phyloP scores from a whole-genome alignment of 2,888 invertebrate species.

The Carcina quercana region DNA sequence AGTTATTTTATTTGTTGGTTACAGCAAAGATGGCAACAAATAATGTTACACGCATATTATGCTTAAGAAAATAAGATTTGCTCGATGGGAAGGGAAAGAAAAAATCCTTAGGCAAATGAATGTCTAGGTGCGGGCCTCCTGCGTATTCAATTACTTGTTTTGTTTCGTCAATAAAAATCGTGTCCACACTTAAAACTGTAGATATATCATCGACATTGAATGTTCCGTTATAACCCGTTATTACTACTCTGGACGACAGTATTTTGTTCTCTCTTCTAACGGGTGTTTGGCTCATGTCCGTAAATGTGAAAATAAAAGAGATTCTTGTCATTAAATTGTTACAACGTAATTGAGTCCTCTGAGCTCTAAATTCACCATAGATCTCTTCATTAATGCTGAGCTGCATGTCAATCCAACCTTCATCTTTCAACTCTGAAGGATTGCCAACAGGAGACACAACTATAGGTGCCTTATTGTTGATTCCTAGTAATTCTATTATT shows the following conservation, averaged over 20 bases:
- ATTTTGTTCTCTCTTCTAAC: conserved; percentile 36
- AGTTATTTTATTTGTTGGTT: conserved; percentile 56
- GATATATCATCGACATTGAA: conserved; percentile 38
- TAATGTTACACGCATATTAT: conserved; percentile 6
- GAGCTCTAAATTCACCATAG: conserved; percentile 35
- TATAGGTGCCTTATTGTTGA: conserved; percentile 27
- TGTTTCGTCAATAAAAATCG: conserved; percentile 50
- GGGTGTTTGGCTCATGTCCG: conserved; percentile 27
- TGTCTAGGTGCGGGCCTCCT: conserved; percentile 77
- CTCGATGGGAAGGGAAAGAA: conserved; percentile 79
- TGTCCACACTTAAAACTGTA: conserved; percentile 44
- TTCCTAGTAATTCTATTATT: conserved; percentile 28
- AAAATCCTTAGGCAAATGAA: conserved; percentile 81
- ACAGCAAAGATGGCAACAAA: conserved; percentile 11
- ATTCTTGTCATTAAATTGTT: conserved; percentile 43
- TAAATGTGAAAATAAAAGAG: conserved; percentile 38
- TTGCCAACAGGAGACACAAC: conserved; percentile 51
- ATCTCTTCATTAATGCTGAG: conserved; percentile 19
- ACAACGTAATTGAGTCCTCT: conserved; percentile 37
- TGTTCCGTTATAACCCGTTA: conserved; percentile 30
- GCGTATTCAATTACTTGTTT: conserved; percentile 51
- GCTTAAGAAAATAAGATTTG: conserved; percentile 16
- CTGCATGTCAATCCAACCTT: conserved; percentile 39
- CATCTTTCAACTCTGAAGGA: conserved; percentile 36
- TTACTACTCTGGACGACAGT: conserved; percentile 28